Base-by-base conservation (phyloP, 2,113 vertebrate species). In the Dascyllus trimaculatus region DNA sequence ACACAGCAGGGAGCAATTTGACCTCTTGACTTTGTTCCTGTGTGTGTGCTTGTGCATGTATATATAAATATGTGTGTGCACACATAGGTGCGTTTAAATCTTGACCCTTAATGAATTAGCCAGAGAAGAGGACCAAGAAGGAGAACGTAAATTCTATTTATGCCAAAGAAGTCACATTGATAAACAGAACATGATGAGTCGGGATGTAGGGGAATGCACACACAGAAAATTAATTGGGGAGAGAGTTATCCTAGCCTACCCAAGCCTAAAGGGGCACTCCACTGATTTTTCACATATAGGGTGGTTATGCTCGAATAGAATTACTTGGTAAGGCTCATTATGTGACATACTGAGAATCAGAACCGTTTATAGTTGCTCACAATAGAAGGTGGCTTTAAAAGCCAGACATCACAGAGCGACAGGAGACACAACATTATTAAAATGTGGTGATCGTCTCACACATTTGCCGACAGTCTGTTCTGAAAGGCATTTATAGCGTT, bases 1-100 rank as follows among this genome's bases (percentile, higher is more conserved):
- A 80, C 72, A 35, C 85, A 73, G 77, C 84, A 53, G 83, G 87
- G 69, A 89, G 84, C 64, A 66, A 78, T 92, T 88, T 92, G 87
- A 91, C 87, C 88, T 84, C 32, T 35, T 68, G 76, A 88, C 78
- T 26, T 74, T 26, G 24, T 48, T 57, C 53, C n/a, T 29, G 46
- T 52, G 46, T 45, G 58, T 67, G 78, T 15, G 46, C 40, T 25
- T 63, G 56, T 74, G 70, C 15, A 25, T 48, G 76, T 74, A 29
- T 61, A 19, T 80, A 26, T 35, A 43, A 57, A 80, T 76, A 71
- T 48, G 35, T 19, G 29, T 45, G 15, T 52, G 46, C 38, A 49
- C 14, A 2, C 60, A 57, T 51, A 24, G 8, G 21, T 60, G 61
- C 54, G 57, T 68, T 75, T 46, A 40, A 54, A 67, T 54, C 29